phyloP scores from a whole-genome alignment of 2,888 invertebrate genomes.

The Matsumyia berberina region DNA sequence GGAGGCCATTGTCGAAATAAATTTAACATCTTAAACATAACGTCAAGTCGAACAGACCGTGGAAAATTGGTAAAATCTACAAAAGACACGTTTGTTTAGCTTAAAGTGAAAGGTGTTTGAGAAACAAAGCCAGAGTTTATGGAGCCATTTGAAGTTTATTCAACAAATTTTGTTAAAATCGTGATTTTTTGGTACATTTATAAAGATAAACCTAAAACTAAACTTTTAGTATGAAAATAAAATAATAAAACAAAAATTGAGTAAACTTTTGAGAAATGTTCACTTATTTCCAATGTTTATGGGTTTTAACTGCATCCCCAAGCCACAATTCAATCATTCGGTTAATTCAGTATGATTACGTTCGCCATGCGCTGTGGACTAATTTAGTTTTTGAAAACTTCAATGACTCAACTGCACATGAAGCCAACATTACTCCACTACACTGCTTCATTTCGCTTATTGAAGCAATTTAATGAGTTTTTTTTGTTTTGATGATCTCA shows the following conservation, averaged over 20 bases:
- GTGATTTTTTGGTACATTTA: no score
- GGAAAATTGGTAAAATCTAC: neutral
- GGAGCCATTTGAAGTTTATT: no score
- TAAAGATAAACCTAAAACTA: no score
- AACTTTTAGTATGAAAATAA: no score
- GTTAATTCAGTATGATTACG: neutral
- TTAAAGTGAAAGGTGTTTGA: neutral
- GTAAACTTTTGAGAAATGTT: no score
- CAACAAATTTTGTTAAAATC: no score
- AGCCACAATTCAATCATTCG: neutral
- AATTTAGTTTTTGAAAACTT: conserved; percentile 2
- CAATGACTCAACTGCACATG: conserved; percentile 3
- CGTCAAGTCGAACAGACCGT: no score
- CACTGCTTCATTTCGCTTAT: neutral
- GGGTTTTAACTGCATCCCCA: neutral
- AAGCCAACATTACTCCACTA: neutral
- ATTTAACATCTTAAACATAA: no score
- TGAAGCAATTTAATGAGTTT: conserved; percentile 29
- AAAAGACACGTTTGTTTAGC: neutral
- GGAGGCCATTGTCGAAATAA: conserved; percentile 1
- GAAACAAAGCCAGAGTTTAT: no score
- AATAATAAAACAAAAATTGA: no score
- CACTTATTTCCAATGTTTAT: neutral
- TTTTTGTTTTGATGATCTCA: conserved; percentile 48
- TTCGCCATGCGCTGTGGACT: neutral